phyloP scores from a whole-genome alignment of 1,140 invertebrate genomes.

The Bombus pyrosoma region DNA sequence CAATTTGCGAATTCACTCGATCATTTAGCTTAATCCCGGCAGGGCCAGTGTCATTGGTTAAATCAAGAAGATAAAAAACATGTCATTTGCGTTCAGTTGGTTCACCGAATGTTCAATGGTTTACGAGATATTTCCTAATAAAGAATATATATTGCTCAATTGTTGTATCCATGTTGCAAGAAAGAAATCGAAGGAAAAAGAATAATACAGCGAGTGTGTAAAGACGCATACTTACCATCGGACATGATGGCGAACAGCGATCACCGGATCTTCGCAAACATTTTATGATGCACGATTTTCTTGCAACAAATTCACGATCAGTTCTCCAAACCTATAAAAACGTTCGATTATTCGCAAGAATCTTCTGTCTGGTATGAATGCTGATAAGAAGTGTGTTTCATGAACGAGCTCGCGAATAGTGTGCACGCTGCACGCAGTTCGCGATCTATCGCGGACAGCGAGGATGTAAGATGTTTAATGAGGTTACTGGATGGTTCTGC shows the following conservation, averaged over 20 bases:
- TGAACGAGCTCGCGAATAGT: no score
- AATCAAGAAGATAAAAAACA: neutral
- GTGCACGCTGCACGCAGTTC: no score
- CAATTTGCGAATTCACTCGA: neutral
- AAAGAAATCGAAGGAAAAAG: no score
- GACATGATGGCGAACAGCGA: no score
- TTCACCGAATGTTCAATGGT: no score
- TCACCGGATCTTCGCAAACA: no score
- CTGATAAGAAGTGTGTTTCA: neutral
- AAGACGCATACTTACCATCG: no score
- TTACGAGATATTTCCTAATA: no score
- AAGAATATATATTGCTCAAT: no score
- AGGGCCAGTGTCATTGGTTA: neutral
- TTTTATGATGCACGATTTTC: no score
- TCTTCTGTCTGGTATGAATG: neutral
- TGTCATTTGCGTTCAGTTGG: neutral
- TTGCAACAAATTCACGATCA: neutral
- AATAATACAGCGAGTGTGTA: no score
- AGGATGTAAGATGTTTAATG: neutral
- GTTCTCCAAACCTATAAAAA: neutral
- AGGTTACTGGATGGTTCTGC: neutral
- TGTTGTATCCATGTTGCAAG: no score
- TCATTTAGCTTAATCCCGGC: neutral
- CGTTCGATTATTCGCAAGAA: neutral
- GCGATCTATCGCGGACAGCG: neutral